Conservation (phyloP, 2,113 vertebrate genomes). For the Gulo gulo region DNA sequence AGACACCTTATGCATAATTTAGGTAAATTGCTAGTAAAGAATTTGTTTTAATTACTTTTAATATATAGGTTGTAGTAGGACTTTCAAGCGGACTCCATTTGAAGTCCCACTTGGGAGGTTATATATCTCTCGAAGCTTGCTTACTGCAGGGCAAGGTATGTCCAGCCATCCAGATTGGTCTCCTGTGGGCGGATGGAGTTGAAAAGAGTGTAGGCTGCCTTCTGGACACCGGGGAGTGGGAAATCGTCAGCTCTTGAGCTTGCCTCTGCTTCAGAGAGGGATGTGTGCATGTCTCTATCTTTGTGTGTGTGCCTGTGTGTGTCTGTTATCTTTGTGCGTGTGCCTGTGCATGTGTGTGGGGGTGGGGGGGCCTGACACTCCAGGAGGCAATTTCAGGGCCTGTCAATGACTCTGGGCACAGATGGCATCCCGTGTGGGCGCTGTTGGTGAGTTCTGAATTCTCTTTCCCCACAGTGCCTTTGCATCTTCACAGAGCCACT, state of each 20-base stretch:
- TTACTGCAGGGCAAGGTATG: background rate
- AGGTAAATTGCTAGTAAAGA: slow-evolving; percentile 38
- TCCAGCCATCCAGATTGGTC: background rate
- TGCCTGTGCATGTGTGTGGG: background rate
- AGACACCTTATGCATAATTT: slow-evolving; percentile 46
- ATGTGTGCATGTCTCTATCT: background rate
- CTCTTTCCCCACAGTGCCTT: background rate
- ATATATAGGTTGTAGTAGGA: slow-evolving; percentile 42
- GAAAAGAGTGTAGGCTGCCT: background rate
- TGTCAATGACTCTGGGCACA: background rate
- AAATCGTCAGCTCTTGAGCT: background rate
- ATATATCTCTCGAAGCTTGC: background rate
- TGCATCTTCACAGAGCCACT: background rate
- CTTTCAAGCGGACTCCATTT: slow-evolving; percentile 35
- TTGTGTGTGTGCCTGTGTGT: background rate
- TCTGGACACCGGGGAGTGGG: too few species aligned
- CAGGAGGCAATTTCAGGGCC: background rate
- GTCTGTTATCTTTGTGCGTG: background rate
- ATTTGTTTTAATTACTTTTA: slow-evolving; percentile 63
- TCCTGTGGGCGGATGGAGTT: background rate
- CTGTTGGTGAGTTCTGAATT: background rate
- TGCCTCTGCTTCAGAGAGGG: background rate
- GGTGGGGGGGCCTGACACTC: background rate
- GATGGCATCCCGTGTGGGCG: background rate
- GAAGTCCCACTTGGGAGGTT: background rate